Percentiles rank a stretch among this genome's conserved stretches.
Conservation (phyloP, 2,113 vertebrate genomes). For the Xenotilapia leptura region DNA sequence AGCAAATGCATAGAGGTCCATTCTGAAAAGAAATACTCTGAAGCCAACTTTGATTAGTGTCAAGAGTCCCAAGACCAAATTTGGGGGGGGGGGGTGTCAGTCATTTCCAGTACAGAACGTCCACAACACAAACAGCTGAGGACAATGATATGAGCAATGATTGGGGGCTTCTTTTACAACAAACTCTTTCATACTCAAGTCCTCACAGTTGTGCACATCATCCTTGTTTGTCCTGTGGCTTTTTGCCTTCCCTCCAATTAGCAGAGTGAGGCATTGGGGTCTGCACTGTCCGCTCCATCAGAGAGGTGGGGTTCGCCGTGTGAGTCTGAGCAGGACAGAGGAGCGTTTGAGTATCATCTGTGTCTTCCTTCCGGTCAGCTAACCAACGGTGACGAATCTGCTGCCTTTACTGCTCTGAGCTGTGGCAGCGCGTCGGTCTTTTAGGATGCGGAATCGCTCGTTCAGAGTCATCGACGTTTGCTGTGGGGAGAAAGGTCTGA, state of each 20-base stretch:
- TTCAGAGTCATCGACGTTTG: constrained; percentile 94
- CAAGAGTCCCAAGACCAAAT: background rate
- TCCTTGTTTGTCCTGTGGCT: background rate
- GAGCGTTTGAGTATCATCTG: background rate
- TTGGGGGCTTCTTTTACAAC: background rate
- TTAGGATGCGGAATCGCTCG: constrained; percentile 91
- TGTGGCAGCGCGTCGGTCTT: constrained; percentile 77
- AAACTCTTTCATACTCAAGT: background rate
- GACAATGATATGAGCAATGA: constrained; percentile 8
- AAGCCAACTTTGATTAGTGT: too few relatives aligned
- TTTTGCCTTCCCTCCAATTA: background rate
- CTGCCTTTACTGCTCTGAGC: constrained; percentile 77
- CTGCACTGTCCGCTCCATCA: background rate
- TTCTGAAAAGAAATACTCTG: too few relatives aligned
- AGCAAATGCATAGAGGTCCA: too few relatives aligned
- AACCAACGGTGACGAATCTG: constrained; percentile 92
- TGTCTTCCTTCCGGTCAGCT: constrained; percentile 39
- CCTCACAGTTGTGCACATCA: background rate
- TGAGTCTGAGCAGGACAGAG: background rate
- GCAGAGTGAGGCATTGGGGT: background rate
- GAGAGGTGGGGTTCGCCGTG: background rate
- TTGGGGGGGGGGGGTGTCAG: background rate
- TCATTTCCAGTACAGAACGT: background rate
- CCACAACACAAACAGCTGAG: constrained; percentile 24
- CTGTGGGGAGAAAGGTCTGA: background rate